Evolutionary conservation across 2,888 invertebrate species (phyloP).

Genomic region (Flabesymbios commensalis): DNA sequence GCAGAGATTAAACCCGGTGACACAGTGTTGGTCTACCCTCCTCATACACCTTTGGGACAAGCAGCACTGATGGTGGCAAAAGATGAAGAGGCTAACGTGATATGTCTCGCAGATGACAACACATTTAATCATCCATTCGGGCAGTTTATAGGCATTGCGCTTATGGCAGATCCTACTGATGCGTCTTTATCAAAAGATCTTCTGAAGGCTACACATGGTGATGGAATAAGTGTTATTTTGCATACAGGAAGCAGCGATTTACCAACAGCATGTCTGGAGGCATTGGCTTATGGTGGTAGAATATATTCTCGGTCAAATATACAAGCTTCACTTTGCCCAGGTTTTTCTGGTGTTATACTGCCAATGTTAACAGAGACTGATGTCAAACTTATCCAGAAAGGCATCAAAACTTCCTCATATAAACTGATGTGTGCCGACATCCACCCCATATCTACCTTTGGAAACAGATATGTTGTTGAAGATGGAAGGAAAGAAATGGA

Average conservation of each 20-base stretch:
- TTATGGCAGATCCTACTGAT: not conserved
- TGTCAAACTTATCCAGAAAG: too few species aligned
- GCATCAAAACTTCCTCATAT: too few species aligned
- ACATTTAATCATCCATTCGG: not conserved
- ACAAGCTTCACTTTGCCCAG: too few species aligned
- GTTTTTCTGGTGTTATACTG: too few species aligned
- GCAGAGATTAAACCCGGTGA: not conserved
- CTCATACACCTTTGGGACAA: not conserved
- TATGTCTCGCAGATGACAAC: not conserved
- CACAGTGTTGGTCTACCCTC: not conserved
- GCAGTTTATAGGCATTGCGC: not conserved
- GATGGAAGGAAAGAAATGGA: too few species aligned
- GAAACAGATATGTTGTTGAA: too few species aligned
- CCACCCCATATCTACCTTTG: too few species aligned
- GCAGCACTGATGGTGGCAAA: not conserved
- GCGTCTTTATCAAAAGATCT: not conserved
- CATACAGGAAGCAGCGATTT: not conserved
- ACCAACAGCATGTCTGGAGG: not conserved
- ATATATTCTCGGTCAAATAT: too few species aligned
- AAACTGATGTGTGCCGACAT: too few species aligned
- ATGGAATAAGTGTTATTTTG: not conserved
- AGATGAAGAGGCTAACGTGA: not conserved
- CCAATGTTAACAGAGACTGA: too few species aligned
- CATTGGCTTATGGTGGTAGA: not conserved
- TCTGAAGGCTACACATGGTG: not conserved